Percentiles rank a stretch among this genome's conserved stretches.
phyloP scores from a whole-genome alignment of 2,797 vertebrate genomes.

The Otus scops region DNA sequence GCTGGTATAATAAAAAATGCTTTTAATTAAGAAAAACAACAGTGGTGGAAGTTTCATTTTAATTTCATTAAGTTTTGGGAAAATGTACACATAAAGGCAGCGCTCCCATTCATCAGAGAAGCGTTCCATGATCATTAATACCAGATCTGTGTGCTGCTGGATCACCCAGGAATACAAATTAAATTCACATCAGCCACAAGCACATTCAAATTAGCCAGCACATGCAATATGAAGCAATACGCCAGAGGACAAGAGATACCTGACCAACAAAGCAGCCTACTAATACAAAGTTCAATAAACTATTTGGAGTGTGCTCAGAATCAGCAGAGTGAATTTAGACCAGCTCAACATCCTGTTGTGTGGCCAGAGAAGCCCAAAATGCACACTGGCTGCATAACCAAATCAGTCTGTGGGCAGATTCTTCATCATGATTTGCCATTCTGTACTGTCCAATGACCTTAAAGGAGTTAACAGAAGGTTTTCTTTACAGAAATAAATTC shows the following conservation, averaged over 20 bases:
- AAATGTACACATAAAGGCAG: not conserved
- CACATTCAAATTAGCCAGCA: not conserved
- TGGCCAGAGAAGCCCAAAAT: not conserved
- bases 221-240: not conserved
- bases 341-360: not conserved
- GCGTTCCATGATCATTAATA: not conserved
- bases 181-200: not conserved
- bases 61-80: not conserved
- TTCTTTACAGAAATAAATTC: not conserved
- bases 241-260: not conserved
- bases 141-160: fast-evolving
- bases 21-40: constrained; percentile 12
- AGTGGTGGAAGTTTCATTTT: not conserved
- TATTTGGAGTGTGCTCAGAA: not conserved
- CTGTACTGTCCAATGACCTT: not conserved
- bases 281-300: not conserved
- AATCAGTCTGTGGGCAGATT: not conserved
- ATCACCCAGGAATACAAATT: not conserved
- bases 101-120: not conserved
- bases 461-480: not conserved
- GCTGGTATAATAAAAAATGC: not conserved
- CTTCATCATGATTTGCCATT: not conserved
- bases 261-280: not conserved
- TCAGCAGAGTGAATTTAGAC: not conserved
- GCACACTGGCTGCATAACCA: not conserved